Evolutionary conservation across 2,888 invertebrate species (phyloP), one percentile per base, ranked within the genome.

Genomic region (Ischnura elegans): DNA sequence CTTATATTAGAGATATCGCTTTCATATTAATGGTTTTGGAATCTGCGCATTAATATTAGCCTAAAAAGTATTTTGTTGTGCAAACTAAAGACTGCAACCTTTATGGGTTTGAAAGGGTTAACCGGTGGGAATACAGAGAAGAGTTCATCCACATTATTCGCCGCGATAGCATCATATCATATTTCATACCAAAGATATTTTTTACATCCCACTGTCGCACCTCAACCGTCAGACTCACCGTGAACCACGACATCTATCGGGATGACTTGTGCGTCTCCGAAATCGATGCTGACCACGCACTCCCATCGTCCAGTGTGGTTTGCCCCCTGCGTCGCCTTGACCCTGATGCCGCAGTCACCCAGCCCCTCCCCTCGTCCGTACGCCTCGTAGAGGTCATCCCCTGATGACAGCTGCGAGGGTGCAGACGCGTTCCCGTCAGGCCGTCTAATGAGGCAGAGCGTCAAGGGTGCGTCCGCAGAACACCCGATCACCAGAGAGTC

Each of bases 361-460:
- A 90, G 90, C 2, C 16, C 6, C 21, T 43, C 13, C 6, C 90
- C 90, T 29, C 90, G 0, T 1, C 90, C 90, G 43, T 90, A 90
- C 43, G 61, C 16, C 25, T 55, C n/a, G 25, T 55, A n/a, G 2
- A 25, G n/a, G 5, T n/a, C 29, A 25, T 25, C 61, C 21, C 16
- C 6, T 25, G 61, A 0, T 29, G 2, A 29, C 13, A 13, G 21
- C 25, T 4, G 43, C 16, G 42, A 10, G 1, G 90, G 90, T 5
- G 4, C 25, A 0, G 61, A 61, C 42, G n/a, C 61, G 51, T 55
- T 42, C 0, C 90, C 90, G 61, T 90, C 61, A 5, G 90, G 90
- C 2, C 42, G 90, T 4, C 51, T 29, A n/a, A 90, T 36, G 16
- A 55, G 55, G 90, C 90, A 90, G 55, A 90, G 61, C 61, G 90